Evolutionary conservation across 1,140 invertebrate species (phyloP).

Genomic region (Chrysopa pallens): DNA sequence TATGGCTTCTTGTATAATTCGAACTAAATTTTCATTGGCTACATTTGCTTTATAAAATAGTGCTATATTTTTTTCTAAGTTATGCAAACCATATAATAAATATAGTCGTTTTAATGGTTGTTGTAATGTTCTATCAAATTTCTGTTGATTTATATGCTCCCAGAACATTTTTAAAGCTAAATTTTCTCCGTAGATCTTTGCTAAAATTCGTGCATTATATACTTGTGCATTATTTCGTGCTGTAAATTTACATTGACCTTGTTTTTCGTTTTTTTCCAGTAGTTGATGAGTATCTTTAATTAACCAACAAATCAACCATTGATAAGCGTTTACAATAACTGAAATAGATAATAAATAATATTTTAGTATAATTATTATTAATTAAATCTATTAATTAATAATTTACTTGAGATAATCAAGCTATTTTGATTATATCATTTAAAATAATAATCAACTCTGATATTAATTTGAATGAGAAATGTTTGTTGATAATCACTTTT

Average conservation of each 20-base stretch:
- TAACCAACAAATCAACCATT: constrained; percentile 71
- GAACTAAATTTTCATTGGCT: constrained; percentile 22
- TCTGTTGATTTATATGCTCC: constrained; percentile 24
- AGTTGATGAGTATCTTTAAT: constrained; percentile 42
- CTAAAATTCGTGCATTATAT: constrained; percentile 54
- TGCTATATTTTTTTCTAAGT: constrained; percentile 52
- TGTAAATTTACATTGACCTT: constrained; percentile 45
- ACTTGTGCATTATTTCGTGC: constrained; percentile 68
- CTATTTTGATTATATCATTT: too few relatives aligned
- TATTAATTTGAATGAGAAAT: too few relatives aligned
- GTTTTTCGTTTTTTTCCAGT: constrained; percentile 29
- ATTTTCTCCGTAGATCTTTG: constrained; percentile 57
- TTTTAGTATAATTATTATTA: too few relatives aligned
- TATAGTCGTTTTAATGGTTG: constrained; percentile 42
- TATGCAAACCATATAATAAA: constrained; percentile 50
- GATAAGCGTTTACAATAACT: constrained; percentile 56
- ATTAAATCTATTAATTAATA: too few relatives aligned
- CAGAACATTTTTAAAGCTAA: constrained; percentile 38
- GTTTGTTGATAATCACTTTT: too few relatives aligned
- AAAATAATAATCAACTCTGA: too few relatives aligned
- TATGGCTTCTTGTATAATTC: constrained; percentile 38
- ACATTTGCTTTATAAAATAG: constrained; percentile 19
- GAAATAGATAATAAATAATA: constrained; percentile 18
- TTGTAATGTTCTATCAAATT: constrained; percentile 26
- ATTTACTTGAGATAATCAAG: too few relatives aligned